Conservation (phyloP, 2,888 invertebrate genomes). For the Isoperla grammatica region DNA sequence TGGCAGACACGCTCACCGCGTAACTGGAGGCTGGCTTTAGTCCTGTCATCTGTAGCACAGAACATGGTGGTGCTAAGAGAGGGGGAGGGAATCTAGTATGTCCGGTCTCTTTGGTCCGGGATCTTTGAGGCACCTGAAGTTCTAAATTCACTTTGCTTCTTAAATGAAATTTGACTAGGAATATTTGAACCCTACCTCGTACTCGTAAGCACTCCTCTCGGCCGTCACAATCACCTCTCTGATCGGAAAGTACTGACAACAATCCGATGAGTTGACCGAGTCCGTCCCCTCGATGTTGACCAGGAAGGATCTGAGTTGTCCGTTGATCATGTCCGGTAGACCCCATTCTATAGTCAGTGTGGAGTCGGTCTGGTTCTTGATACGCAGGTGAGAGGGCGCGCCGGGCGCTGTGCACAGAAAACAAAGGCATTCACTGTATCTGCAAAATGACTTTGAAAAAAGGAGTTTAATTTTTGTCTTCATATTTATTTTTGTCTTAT, state of each 20-base stretch:
- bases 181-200: constrained; percentile 10
- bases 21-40: constrained; percentile 20
- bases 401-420: constrained; percentile 15
- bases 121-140: too few species aligned
- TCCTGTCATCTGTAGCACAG: constrained; percentile 15
- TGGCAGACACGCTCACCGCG: constrained; percentile 20
- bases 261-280: constrained; percentile 15
- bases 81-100: too few species aligned
- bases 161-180: background rate
- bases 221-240: constrained; percentile 12
- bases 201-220: constrained; percentile 7
- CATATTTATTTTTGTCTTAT: too few species aligned
- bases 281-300: constrained; percentile 22
- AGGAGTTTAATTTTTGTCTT: too few species aligned
- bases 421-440: background rate
- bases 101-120: too few species aligned
- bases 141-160: too few species aligned
- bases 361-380: background rate
- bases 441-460: too few species aligned
- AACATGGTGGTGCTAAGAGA: too few species aligned
- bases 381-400: background rate
- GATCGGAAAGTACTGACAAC: constrained; percentile 23
- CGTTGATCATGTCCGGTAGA: constrained; percentile 21
- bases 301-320: constrained; percentile 21
- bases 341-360: constrained; percentile 17